Evolutionary conservation across 2,113 vertebrate species (phyloP), one percentile per base, ranked within the genome.

Genomic region (Dromaius novaehollandiae): DNA sequence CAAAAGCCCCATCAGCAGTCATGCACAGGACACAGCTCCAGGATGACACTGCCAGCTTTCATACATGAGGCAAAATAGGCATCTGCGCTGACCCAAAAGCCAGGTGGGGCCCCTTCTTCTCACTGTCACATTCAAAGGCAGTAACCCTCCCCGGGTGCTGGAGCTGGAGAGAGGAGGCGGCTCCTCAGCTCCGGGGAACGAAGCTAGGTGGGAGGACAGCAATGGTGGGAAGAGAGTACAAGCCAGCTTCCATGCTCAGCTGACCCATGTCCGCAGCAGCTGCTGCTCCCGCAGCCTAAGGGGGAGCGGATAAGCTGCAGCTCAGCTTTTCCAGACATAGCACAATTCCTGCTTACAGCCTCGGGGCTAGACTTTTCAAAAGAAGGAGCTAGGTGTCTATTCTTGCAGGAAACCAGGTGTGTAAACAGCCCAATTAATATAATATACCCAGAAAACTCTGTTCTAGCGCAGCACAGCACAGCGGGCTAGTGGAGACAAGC

Each of bases 331-430:
- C 95, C 95, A 96, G 95, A 95, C 95, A 86, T 85, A 95, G 96
- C 85, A 91, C 94, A 93, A 95, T 94, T 95, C 94, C 94, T 95
- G 93, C 95, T 95, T 95, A 95, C 89, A 90, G 96, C 96, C 96
- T 95, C 86, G 95, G 89, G 95, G 95, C 95, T 96, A 95, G 88
- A 89, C 77, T 97, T 96, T 96, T 97, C 89, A 95, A 97, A 97
- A 93, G 96, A 87, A 90, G 53, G 46, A 97, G 95, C 76, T 95
- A 68, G 82, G 91, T 95, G 85, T 96, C 95, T 97, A 88, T 95
- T 97, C 97, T 95, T 97, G 93, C 91, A 95, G 94, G 97, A 97
- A 97, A 75, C 91, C 97, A 97, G 97, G 94, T 97, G 96, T 95
- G 91, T 94, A 97, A 95, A 97, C 94, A 95, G 91, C 91, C 93